These are phyloP conservation scores for Theonella swinhoei DNA, from an alignment of 37 sponge, comb jelly and placozoan genomes.

Conservation along the genomic window DNA sequence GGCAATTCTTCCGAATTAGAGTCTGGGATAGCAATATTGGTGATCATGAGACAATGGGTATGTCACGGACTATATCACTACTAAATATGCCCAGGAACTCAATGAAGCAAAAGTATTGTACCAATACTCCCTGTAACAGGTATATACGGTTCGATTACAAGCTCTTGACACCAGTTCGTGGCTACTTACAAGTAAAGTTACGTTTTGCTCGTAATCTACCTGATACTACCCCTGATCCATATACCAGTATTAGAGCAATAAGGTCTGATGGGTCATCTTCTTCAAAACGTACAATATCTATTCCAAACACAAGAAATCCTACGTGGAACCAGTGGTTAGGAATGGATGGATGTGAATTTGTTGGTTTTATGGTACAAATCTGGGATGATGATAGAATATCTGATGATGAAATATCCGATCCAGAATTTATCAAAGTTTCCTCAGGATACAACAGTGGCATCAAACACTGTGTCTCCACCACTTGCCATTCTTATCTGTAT, in stretches of 20 bases:
- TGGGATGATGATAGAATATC: neutral
- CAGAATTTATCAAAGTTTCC: too few species aligned
- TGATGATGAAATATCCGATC: neutral
- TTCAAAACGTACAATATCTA: neutral
- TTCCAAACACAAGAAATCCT: neutral
- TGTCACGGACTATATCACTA: neutral
- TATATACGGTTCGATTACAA: neutral
- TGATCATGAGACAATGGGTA: conserved; percentile 2
- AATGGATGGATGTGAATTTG: neutral
- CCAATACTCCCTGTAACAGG: neutral
- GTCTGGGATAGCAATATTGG: conserved; percentile 12
- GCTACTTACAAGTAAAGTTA: neutral
- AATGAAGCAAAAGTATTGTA: neutral
- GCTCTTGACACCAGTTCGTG: neutral
- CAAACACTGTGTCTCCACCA: too few species aligned
- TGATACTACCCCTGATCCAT: neutral
- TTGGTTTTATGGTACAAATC: neutral
- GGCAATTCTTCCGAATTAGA: neutral
- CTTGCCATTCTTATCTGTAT: neutral
- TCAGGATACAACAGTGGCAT: too few species aligned
- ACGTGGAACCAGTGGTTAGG: neutral
- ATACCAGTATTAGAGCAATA: neutral
- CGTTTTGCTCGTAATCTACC: neutral
- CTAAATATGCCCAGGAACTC: neutral
- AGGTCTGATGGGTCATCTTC: too few species aligned